These are phyloP conservation scores for Chroicocephalus ridibundus DNA, from an alignment of 2,113 vertebrate genomes.

Conservation along the genomic window DNA sequence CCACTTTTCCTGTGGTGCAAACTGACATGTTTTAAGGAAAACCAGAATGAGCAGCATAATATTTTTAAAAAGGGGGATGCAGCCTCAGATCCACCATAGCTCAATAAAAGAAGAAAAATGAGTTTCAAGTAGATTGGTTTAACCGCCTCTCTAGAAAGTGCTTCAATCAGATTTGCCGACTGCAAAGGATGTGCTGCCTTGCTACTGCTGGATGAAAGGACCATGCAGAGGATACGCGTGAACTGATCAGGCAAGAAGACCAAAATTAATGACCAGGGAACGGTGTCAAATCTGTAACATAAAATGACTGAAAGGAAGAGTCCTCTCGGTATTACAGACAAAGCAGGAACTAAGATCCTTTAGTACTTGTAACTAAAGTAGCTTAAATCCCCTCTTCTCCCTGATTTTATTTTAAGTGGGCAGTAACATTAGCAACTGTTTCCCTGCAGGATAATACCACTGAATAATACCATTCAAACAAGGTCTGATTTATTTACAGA, in stretches of 20 bases:
- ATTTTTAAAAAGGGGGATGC: not conserved
- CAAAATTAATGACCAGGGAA: not conserved
- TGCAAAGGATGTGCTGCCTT: not conserved
- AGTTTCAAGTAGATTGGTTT: not conserved
- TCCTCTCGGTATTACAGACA: not conserved
- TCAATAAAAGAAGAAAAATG: not conserved
- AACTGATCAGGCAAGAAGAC: not conserved
- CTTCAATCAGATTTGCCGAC: not conserved
- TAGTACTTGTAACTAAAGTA: not conserved
- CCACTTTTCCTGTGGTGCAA: not conserved
- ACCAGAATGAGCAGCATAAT: not conserved
- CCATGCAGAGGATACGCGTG: not conserved
- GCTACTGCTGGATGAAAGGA: not conserved
- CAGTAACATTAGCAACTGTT: not conserved
- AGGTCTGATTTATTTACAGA: not conserved
- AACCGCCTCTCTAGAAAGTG: not conserved
- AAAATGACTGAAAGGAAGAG: not conserved
- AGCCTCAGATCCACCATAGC: not conserved
- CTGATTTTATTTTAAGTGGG: not conserved
- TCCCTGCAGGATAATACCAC: not conserved
- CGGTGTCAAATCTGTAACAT: not conserved
- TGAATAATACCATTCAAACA: not conserved
- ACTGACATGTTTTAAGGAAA: not conserved
- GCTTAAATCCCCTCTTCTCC: not conserved
- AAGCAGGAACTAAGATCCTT: not conserved